These are phyloP conservation scores for Drosophila tsacasi DNA, from an alignment of 1,140 invertebrate genomes.

Conservation along the genomic window DNA sequence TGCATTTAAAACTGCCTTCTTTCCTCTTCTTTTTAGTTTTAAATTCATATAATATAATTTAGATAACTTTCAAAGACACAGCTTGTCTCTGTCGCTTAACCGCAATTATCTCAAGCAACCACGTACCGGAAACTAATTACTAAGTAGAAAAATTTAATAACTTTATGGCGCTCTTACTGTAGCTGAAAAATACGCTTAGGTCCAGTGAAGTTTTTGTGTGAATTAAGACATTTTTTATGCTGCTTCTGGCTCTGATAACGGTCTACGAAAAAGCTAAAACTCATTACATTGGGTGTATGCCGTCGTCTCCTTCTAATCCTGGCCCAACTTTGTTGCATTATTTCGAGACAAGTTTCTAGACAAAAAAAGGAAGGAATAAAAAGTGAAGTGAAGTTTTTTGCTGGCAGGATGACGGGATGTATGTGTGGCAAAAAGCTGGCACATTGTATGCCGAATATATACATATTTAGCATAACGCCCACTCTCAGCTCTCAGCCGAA, in stretches of 20 bases:
- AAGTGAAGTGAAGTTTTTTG: conserved; percentile 16
- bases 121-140: conserved; percentile 60
- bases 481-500: conserved; percentile 15
- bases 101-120: conserved; percentile 36
- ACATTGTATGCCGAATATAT: conserved; percentile 63
- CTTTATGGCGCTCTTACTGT: conserved; percentile 45
- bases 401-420: background rate
- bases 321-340: conserved; percentile 66
- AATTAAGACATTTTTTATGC: conserved; percentile 71
- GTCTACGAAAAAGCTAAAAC: conserved; percentile 36
- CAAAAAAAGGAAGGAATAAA: conserved; percentile 13
- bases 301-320: conserved; percentile 15
- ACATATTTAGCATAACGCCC: conserved; percentile 34
- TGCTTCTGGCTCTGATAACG: conserved; percentile 18
- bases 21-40: background rate
- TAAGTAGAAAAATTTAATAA: conserved; percentile 48
- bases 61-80: background rate
- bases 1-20: background rate
- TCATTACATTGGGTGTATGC: conserved; percentile 21
- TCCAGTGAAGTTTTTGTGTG: conserved; percentile 59
- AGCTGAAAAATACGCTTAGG: conserved; percentile 59
- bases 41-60: background rate
- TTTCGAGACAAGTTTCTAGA: conserved; percentile 53
- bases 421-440: conserved; percentile 10
- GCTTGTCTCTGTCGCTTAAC: conserved; percentile 11